Percentiles rank a stretch among this genome's conserved stretches.
Conservation (phyloP, 2,113 vertebrate species). For the Colistium nudipinnis region DNA sequence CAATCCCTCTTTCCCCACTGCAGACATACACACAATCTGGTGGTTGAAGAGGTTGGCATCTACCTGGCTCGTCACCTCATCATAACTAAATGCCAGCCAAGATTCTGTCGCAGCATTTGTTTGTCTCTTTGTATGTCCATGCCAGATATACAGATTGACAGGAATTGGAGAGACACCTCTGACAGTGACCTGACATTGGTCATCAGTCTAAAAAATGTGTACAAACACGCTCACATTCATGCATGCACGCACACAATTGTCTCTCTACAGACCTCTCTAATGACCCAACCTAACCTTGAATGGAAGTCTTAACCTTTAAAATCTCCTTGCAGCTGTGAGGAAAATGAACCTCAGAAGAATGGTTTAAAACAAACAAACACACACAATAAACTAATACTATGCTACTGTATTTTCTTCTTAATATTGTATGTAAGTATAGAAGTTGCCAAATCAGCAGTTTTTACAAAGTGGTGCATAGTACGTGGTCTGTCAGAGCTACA, state of each 20-base stretch:
- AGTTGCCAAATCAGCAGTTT: too few relatives aligned
- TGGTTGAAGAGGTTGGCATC: constrained; percentile 11
- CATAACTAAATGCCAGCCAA: constrained; percentile 25
- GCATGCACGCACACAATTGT: not conserved
- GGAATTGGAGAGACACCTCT: constrained; percentile 19
- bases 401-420: too few relatives aligned
- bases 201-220: constrained; percentile 21
- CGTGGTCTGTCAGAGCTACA: not conserved
- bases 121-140: constrained; percentile 7
- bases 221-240: not conserved
- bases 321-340: too few relatives aligned
- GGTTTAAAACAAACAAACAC: too few relatives aligned
- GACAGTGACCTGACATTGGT: constrained; percentile 35
- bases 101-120: constrained; percentile 21
- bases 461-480: not conserved
- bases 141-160: constrained; percentile 28
- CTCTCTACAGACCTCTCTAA: too few relatives aligned
- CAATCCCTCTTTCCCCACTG: not conserved
- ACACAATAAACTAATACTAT: too few relatives aligned
- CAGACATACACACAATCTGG: constrained; percentile 13
- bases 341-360: too few relatives aligned
- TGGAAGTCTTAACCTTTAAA: too few relatives aligned
- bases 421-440: too few relatives aligned
- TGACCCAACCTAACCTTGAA: too few relatives aligned
- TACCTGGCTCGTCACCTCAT: constrained; percentile 26